Evolutionary conservation across 2,888 invertebrate genomes (phyloP), one percentile per base, ranked within the genome.

Genomic region (Gasteruption jaculator): DNA sequence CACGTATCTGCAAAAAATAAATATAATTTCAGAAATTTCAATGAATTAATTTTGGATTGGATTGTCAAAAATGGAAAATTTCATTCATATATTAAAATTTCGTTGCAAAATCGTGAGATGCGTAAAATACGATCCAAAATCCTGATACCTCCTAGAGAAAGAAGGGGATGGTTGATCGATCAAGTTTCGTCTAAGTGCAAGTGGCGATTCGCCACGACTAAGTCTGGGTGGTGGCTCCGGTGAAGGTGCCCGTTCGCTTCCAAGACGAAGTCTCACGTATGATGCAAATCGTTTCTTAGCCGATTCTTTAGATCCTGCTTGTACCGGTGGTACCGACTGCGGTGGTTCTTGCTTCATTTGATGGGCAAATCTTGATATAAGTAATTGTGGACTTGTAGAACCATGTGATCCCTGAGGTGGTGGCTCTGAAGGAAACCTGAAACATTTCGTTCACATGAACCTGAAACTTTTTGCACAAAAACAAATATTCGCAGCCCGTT

Each of bases 261-360:
- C 77, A 60, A 82, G 79, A 74, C 87, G 84, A 73, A 86, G 79
- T 76, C 87, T 87, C 64, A 86, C 84, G 75, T 87, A 87, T 56
- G 86, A 85, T 66, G 86, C 83, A 73, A 88, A 86, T 67, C 86
- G 81, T 72, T 86, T 85, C 74, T 86, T 88, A 25, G 65, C 65
- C 14, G 68, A 70, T 38, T 71, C 70, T 37, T 70, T 70, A 1
- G 60, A 54, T 31, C 48, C 49, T 19, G 52, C 48, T 21, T 63
- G 59, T 40, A 50, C 45, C 11, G 65, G 61, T 20, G 62, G 52
- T 24, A 53, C 48, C 7, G 50, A 42, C 22, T 61, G 48, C 21
- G 63, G 54, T 5, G 65, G 56, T 22, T 70, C 69, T 46, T 68
- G 69, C 39, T 65, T 67, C 22, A 65, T 20, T 15, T 69, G 69